Percentiles rank a stretch among this genome's conserved stretches.
Conservation (phyloP, 2,888 invertebrate genomes). For the Unio pictorum region DNA sequence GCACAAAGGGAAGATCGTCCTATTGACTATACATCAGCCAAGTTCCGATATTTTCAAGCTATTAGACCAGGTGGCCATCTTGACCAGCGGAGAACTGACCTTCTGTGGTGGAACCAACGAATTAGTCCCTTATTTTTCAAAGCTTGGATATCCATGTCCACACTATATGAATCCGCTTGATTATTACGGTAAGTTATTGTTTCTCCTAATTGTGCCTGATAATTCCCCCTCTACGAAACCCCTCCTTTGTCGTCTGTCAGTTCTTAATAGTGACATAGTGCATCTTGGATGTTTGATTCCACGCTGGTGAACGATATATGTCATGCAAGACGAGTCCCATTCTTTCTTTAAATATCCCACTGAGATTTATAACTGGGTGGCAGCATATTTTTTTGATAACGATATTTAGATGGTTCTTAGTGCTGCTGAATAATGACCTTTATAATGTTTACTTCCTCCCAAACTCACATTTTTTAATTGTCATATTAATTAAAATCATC, state of each 20-base stretch:
- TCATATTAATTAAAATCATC: too few relatives aligned
- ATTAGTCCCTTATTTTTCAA: slow-evolving; percentile 94
- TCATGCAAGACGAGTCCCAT: too few relatives aligned
- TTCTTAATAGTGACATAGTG: slow-evolving; percentile 73
- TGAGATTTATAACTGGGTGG: too few relatives aligned
- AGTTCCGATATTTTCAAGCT: slow-evolving; percentile 57
- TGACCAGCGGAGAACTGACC: slow-evolving; percentile 79
- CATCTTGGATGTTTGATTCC: too few relatives aligned
- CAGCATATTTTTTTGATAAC: too few relatives aligned
- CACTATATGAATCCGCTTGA: slow-evolving; percentile 96
- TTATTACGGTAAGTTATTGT: slow-evolving; percentile 80
- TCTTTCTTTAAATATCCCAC: too few relatives aligned
- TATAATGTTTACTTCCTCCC: too few relatives aligned
- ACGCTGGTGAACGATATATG: too few relatives aligned
- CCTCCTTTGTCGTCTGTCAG: slow-evolving; percentile 72
- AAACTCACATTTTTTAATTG: too few relatives aligned
- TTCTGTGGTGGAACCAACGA: slow-evolving; percentile 78
- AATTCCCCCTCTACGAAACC: background rate
- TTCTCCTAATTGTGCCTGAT: background rate
- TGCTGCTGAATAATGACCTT: too few relatives aligned
- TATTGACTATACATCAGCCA: slow-evolving; percentile 83
- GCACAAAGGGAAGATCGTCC: slow-evolving; percentile 74
- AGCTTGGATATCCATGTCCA: slow-evolving; percentile 96
- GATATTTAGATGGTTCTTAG: too few relatives aligned
- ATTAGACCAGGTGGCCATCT: slow-evolving; percentile 50